These are phyloP conservation scores for Sebastes hubbsi DNA, from an alignment of 2,797 vertebrate species.

Conservation along the genomic window DNA sequence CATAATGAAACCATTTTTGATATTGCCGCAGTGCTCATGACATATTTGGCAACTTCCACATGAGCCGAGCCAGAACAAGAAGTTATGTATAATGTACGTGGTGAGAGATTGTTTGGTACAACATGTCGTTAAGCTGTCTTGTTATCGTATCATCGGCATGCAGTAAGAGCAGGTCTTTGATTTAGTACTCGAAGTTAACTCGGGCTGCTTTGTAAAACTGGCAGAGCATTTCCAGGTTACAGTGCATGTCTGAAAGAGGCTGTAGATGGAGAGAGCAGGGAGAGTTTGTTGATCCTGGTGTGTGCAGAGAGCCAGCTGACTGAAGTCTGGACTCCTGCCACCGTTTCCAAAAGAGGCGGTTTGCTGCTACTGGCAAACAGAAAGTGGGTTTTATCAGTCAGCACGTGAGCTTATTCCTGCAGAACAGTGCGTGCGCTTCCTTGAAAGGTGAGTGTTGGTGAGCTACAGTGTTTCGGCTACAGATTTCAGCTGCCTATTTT, in stretches of 20 bases:
- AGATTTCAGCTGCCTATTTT: conserved; percentile 29
- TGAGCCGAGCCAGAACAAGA: not conserved
- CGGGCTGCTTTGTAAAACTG: not conserved
- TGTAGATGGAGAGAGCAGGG: conserved; percentile 15
- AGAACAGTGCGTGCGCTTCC: conserved; percentile 6
- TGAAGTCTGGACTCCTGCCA: conserved; percentile 48
- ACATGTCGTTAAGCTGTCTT: not conserved
- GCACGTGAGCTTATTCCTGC: conserved; percentile 40
- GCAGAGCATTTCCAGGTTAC: conserved; percentile 1
- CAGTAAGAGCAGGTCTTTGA: not conserved
- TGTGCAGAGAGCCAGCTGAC: conserved; percentile 20
- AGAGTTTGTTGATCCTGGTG: conserved; percentile 10
- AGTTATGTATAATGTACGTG: not conserved
- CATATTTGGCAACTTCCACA: conserved; percentile 8
- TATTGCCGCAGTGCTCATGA: not conserved
- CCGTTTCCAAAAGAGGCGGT: conserved; percentile 40
- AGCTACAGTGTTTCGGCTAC: not conserved
- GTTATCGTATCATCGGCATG: not conserved
- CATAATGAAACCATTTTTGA: not conserved
- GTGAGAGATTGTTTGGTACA: not conserved
- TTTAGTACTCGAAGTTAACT: not conserved
- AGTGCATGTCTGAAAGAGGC: not conserved
- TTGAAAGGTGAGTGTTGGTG: conserved; percentile 26
- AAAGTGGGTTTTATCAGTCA: conserved; percentile 32
- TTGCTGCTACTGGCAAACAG: conserved; percentile 36